phyloP scores from a whole-genome alignment of 2,888 invertebrate species.

The Andricus quercusramuli region DNA sequence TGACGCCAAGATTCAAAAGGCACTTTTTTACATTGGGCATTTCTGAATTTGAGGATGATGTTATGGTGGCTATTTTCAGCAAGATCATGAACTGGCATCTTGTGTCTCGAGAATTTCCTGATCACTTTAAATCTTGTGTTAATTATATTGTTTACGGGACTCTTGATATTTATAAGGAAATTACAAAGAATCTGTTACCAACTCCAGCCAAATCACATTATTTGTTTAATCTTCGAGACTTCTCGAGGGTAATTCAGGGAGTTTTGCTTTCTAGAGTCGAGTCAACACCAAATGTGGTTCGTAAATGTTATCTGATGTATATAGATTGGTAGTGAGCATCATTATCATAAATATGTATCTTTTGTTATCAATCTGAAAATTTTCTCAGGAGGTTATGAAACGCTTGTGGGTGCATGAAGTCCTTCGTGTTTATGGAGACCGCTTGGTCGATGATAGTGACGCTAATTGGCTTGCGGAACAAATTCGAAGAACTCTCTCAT shows the following conservation, averaged over 20 bases:
- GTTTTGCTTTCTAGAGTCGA: slow-evolving; percentile 94
- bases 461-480: slow-evolving; percentile 89
- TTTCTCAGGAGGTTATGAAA: slow-evolving; percentile 88
- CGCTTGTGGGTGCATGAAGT: slow-evolving; percentile 97
- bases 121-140: slow-evolving; percentile 92
- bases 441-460: slow-evolving; percentile 91
- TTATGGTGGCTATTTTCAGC: slow-evolving; percentile 90
- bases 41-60: slow-evolving; percentile 93
- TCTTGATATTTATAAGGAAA: slow-evolving; percentile 91
- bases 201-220: slow-evolving; percentile 97
- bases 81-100: slow-evolving; percentile 96
- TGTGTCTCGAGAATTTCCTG: slow-evolving; percentile 93
- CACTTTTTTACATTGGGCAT: slow-evolving; percentile 93
- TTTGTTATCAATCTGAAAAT: slow-evolving; percentile 43
- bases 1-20: slow-evolving; percentile 89
- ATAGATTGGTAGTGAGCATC: slow-evolving; percentile 20
- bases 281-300: slow-evolving; percentile 87
- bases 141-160: slow-evolving; percentile 92
- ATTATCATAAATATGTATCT: slow-evolving; percentile 25
- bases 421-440: slow-evolving; percentile 94
- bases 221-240: slow-evolving; percentile 95
- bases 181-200: slow-evolving; percentile 89
- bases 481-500: slow-evolving; percentile 82
- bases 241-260: slow-evolving; percentile 95
- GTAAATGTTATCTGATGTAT: slow-evolving; percentile 30